These are phyloP conservation scores for Brachypterus glaber DNA, from an alignment of 2,888 invertebrate species.

Conservation along the genomic window DNA sequence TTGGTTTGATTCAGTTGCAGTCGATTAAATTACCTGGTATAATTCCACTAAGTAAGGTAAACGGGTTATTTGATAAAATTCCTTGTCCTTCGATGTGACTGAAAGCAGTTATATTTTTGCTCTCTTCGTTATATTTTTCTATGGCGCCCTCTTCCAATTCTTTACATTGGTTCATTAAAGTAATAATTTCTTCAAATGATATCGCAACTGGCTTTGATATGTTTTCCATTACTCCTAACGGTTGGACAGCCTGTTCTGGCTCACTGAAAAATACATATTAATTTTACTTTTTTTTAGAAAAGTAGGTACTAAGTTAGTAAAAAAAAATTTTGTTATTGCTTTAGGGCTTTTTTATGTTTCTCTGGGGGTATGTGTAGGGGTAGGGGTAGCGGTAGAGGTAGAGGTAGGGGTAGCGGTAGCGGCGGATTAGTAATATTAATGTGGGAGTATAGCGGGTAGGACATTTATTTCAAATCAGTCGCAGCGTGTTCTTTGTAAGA, in stretches of 20 bases:
- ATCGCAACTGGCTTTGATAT: conserved; percentile 56
- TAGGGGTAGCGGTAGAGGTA: too few species aligned
- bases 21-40: conserved; percentile 81
- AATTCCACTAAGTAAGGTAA: conserved; percentile 67
- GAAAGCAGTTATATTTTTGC: conserved; percentile 14
- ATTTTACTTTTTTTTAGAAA: too few species aligned
- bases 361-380: too few species aligned
- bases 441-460: too few species aligned
- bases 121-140: conserved; percentile 38
- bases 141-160: conserved; percentile 43
- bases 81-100: conserved; percentile 30
- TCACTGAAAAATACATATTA: conserved; percentile 59
- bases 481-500: too few species aligned
- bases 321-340: too few species aligned
- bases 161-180: conserved; percentile 72
- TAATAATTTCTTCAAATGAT: conserved; percentile 64
- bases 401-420: too few species aligned
- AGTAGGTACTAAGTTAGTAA: too few species aligned
- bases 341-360: too few species aligned
- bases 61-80: conserved; percentile 54
- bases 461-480: too few species aligned
- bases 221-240: conserved; percentile 53
- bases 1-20: too few species aligned
- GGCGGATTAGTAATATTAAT: too few species aligned
- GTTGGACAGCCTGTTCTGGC: conserved; percentile 55